Percentiles rank a stretch among this genome's conserved stretches.
phyloP scores from a whole-genome alignment of 2,888 invertebrate species.

The Spisula solida region DNA sequence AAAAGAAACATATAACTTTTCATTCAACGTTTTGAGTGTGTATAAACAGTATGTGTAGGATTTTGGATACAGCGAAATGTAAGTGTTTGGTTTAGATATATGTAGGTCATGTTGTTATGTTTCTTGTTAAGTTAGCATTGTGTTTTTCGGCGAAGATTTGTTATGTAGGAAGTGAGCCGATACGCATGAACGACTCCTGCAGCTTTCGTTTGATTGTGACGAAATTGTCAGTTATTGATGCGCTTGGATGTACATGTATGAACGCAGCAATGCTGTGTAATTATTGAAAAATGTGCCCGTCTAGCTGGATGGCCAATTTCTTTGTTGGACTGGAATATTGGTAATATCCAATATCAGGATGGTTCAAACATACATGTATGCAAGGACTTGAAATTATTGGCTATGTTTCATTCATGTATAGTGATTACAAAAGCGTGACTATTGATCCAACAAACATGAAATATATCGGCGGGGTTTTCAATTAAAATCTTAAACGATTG shows the following conservation, averaged over 20 bases:
- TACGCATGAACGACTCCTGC: slow-evolving; percentile 14
- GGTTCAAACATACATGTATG: slow-evolving; percentile 42
- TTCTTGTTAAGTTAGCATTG: not conserved
- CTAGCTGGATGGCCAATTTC: slow-evolving; percentile 25
- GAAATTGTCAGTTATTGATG: slow-evolving; percentile 34
- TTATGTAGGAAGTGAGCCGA: slow-evolving; percentile 11
- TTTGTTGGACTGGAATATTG: slow-evolving; percentile 29
- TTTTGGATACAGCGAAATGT: not conserved
- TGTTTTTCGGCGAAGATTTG: slow-evolving; percentile 25
- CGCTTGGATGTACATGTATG: slow-evolving; percentile 35
- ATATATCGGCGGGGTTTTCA: slow-evolving; percentile 39
- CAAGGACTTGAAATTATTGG: slow-evolving; percentile 44
- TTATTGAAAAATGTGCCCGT: slow-evolving; percentile 43
- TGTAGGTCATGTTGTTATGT: slow-evolving; percentile 36
- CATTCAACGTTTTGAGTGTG: not conserved
- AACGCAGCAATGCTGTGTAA: slow-evolving; percentile 25
- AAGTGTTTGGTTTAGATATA: slow-evolving; percentile 20
- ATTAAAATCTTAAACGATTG: slow-evolving; percentile 10
- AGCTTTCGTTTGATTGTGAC: slow-evolving; percentile 13
- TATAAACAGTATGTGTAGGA: not conserved
- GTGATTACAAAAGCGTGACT: slow-evolving; percentile 46
- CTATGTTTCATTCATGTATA: slow-evolving; percentile 41
- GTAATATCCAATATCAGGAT: slow-evolving; percentile 38
- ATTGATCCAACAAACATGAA: slow-evolving; percentile 34
- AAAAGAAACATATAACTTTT: not conserved